Evolutionary conservation across 2,113 vertebrate genomes (phyloP), one percentile per base, ranked within the genome.

Genomic region (Callocephalon fimbriatum): DNA sequence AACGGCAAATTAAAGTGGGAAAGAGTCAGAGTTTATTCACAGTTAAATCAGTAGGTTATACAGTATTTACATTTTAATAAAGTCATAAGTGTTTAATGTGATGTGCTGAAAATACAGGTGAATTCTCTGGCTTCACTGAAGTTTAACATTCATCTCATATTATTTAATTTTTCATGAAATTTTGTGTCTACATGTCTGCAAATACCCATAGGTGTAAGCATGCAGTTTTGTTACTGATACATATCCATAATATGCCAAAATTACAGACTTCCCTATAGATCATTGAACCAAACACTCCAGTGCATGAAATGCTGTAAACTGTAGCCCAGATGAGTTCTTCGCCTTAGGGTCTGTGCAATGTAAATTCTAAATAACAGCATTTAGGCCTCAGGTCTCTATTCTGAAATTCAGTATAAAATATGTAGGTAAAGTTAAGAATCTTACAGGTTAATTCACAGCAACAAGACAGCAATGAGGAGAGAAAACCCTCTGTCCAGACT

Each of bases 51-150:
- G 66, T 70, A 40, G 15, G 42, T 93, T 96, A 84, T 58, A 66
- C 42, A 74, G n/a, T 75, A 93, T 96, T 95, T 95, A 79, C 73
- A 92, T 93, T 92, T 95, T 91, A 96, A 96, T 96, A 91, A 92
- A 76, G 71, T 74, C 62, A 65, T 29, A 50, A 96, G 66, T 17
- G 1, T 70, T 93, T 91, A 93, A 66, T 2, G 1, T 3, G 62
- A 20, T 85, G 42, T 75, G 73, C 42, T 75, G 37, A 22, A 68
- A 92, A 94, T 67, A 53, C 23, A 93, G 22, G 53, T 23, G 3
- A 13, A 54, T 82, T 72, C 17, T 63, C 35, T 80, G 12, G 7
- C 17, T 95, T 66, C 38, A 44, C 5, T 77, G 51, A 80, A 88
- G 53, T 84, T 67, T 62, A 81, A 38, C 5, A 42, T 70, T 86